A percentile compares a stretch with the other conserved stretches of the same genome.
These are phyloP conservation scores for Aradophagus sp. DNA, from an alignment of 1,140 invertebrate species.

Conservation along the genomic window DNA sequence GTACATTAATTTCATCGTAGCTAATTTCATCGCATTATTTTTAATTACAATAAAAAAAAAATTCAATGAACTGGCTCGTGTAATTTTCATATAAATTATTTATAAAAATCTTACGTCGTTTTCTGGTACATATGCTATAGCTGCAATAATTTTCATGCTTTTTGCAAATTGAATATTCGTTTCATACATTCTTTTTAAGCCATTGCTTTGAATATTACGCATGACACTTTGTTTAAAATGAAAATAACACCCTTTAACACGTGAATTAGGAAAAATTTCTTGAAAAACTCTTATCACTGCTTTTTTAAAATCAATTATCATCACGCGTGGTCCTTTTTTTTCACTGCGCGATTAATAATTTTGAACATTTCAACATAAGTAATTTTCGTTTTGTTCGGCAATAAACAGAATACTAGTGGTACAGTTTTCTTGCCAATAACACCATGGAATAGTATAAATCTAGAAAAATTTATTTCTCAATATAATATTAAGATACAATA, in stretches of 20 bases:
- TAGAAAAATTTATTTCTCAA: too few relatives aligned
- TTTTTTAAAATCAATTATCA: slow-evolving; percentile 1
- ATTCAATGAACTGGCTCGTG: too few relatives aligned
- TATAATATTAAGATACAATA: too few relatives aligned
- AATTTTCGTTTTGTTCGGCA: background rate
- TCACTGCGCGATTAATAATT: background rate
- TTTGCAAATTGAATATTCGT: background rate
- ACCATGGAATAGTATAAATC: slow-evolving; percentile 1
- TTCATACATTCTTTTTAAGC: background rate
- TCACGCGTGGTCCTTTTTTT: too few relatives aligned
- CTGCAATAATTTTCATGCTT: slow-evolving; percentile 2
- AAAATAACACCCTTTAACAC: slow-evolving; percentile 4
- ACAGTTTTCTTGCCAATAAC: background rate
- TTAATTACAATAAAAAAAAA: too few relatives aligned
- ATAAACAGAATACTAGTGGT: slow-evolving; percentile 1
- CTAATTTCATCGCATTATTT: too few relatives aligned
- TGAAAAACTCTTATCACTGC: slow-evolving; percentile 2
- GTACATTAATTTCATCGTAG: too few relatives aligned
- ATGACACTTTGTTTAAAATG: slow-evolving; percentile 3
- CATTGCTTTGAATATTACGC: background rate
- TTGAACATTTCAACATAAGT: background rate
- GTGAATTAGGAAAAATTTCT: background rate
- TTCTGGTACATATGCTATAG: background rate
- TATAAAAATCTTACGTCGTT: too few relatives aligned
- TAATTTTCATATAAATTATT: too few relatives aligned